Conservation (phyloP, 2,888 invertebrate genomes). For the Rhogogaster chlorosoma region DNA sequence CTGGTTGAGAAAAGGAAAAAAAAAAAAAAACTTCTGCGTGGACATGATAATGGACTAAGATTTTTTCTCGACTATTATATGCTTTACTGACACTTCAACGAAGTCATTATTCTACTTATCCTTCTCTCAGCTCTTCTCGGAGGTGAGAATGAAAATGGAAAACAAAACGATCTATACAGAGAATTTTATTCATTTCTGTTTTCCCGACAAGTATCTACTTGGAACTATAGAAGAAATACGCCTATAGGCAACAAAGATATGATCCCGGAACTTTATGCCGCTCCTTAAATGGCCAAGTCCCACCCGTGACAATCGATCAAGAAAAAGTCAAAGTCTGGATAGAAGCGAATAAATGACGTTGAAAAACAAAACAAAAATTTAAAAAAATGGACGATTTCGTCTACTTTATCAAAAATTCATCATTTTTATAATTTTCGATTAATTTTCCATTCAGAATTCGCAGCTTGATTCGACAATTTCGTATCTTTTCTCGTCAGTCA, state of each 20-base stretch:
- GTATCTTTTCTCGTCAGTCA: background rate
- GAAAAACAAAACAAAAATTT: too few relatives aligned
- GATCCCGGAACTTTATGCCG: slow-evolving; percentile 34
- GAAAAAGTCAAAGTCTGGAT: background rate
- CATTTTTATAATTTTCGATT: background rate
- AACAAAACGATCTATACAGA: background rate
- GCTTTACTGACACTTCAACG: background rate
- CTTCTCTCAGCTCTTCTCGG: background rate
- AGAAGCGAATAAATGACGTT: background rate
- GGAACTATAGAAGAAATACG: background rate
- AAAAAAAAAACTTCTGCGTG: background rate
- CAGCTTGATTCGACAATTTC: background rate
- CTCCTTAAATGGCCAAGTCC: slow-evolving; percentile 18
- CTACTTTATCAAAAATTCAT: background rate
- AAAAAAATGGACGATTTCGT: too few relatives aligned
- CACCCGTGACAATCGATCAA: background rate
- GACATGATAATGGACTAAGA: background rate
- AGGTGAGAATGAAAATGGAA: background rate
- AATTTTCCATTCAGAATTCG: background rate
- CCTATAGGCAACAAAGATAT: background rate
- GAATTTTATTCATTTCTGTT: background rate
- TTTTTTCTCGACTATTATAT: background rate
- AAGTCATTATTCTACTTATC: background rate
- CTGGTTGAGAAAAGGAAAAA: background rate
- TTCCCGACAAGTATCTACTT: background rate